Conservation (phyloP, 2,797 vertebrate genomes). For the Hydrophis major region DNA sequence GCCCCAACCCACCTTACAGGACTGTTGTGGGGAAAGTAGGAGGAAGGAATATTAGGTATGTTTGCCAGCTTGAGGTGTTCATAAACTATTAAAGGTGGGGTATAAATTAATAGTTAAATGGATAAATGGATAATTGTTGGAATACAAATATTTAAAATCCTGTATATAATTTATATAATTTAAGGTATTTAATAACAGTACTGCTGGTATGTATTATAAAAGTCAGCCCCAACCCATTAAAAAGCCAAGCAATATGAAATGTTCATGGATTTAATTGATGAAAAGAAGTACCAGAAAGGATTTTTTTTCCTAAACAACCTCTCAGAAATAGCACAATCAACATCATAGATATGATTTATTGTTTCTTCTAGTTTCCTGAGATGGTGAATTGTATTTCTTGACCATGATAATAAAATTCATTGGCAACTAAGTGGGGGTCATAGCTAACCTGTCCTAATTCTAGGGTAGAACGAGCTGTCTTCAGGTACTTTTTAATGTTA, state of each 20-base stretch:
- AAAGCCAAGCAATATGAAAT: neutral
- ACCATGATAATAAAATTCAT: constrained; percentile 35
- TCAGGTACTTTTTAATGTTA: constrained; percentile 50
- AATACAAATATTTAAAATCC: neutral
- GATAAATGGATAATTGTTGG: neutral
- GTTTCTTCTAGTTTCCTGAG: neutral
- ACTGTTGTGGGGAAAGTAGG: neutral
- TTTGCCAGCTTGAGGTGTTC: neutral
- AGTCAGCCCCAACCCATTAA: neutral
- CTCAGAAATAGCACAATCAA: neutral
- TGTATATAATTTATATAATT: neutral
- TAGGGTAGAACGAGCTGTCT: constrained; percentile 58
- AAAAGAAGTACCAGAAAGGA: neutral
- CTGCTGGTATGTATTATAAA: neutral
- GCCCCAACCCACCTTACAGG: neutral
- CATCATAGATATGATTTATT: neutral
- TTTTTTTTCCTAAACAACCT: neutral
- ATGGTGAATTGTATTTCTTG: neutral
- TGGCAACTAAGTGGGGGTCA: constrained; percentile 56
- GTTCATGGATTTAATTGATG: neutral
- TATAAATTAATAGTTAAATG: neutral
- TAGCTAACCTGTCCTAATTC: constrained; percentile 61
- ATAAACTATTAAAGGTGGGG: neutral
- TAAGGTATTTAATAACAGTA: neutral
- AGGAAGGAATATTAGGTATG: neutral